Evolutionary conservation across 2,888 invertebrate species (phyloP).

Genomic region (Scrobipalpa costella): DNA sequence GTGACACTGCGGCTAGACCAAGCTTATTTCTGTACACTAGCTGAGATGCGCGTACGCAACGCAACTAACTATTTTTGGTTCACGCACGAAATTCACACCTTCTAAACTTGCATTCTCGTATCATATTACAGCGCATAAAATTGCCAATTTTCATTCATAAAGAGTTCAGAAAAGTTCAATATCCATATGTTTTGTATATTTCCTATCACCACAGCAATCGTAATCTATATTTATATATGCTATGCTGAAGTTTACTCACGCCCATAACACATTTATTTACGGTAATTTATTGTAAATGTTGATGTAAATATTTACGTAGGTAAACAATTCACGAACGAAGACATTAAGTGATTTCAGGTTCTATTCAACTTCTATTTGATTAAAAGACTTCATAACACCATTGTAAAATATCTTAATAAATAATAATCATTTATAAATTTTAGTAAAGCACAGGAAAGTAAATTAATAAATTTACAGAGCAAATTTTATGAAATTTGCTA

Average conservation of each 20-base stretch:
- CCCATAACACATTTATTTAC: not conserved
- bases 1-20: slow-evolving; percentile 66
- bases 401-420: too few relatives aligned
- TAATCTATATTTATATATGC: too few relatives aligned
- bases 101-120: slow-evolving; percentile 68
- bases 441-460: too few relatives aligned
- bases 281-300: slow-evolving; percentile 13
- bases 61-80: slow-evolving; percentile 75
- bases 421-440: too few relatives aligned
- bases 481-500: too few relatives aligned
- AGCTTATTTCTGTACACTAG: slow-evolving; percentile 68
- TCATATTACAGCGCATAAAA: slow-evolving; percentile 57
- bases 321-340: not conserved
- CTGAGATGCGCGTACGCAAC: slow-evolving; percentile 58
- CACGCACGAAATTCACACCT: slow-evolving; percentile 62
- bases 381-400: too few relatives aligned
- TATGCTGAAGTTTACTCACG: too few relatives aligned
- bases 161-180: too few relatives aligned
- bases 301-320: slow-evolving; percentile 26
- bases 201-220: too few relatives aligned
- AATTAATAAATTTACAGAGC: too few relatives aligned
- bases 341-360: not conserved
- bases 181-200: not conserved
- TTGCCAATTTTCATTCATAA: too few relatives aligned
- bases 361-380: too few relatives aligned